Evolutionary conservation across 2,113 vertebrate species (phyloP), one percentile per base, ranked within the genome.

Genomic region (Eurypyga helias): DNA sequence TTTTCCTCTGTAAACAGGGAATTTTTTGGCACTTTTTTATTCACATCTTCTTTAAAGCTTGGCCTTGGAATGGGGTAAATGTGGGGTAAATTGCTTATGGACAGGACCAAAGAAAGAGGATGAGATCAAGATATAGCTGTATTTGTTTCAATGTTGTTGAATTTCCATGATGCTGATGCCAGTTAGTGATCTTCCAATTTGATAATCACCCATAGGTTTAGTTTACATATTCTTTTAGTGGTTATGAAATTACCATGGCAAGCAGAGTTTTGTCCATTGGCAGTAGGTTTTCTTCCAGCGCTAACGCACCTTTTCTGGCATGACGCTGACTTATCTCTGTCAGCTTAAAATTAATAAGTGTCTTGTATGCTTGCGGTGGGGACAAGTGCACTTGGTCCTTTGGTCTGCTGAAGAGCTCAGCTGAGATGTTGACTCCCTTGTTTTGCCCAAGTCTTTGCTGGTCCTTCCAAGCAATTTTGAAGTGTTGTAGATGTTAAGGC

Each of bases 171-270:
- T 24, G 11, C 31, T 17, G 43, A 11, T 34, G 25, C 2, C 29
- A 18, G 17, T 49, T 8, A 26, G 31, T 1, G 29, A 1, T 38
- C 12, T 72, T 67, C 55, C 15, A 11, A 6, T 69, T 11, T 65
- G 13, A 1, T 73, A 1, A 11, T 60, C 13, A 49, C 16, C 41
- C 14, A 2, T 41, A 1, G 2, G 0, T 75, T 54, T 19, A 26
- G 6, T 71, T 64, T 34, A 3, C 2, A 1, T 10, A 2, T 6
- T 4, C 14, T 41, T 31, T 57, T 8, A 28, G 19, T 29, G 5
- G 13, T 34, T 60, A 4, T 9, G 14, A 6, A 31, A 24, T 48
- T 1, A 8, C 19, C 3, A 0, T 1, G 2, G 2, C 23, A 17
- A 46, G 62, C 43, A 18, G 38, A 67, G 8, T 20, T 66, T 55